These are phyloP conservation scores for Desoria tigrina DNA, from an alignment of 2,888 invertebrate species.

Conservation along the genomic window DNA sequence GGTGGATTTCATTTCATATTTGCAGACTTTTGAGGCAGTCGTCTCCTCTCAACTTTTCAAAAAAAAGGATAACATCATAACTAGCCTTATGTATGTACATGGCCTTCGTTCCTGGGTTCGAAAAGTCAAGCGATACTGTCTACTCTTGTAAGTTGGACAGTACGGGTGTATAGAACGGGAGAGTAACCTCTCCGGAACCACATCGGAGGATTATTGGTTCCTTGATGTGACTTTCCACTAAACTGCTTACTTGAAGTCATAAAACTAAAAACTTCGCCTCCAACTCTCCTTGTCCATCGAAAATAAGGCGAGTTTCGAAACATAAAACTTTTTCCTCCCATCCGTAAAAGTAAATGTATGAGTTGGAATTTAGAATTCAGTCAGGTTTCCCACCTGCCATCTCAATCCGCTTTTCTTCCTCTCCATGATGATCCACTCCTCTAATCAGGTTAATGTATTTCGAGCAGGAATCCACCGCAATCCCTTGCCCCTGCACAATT, in stretches of 20 bases:
- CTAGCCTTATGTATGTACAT: too few relatives aligned
- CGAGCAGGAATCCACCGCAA: too few relatives aligned
- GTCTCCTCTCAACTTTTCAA: too few relatives aligned
- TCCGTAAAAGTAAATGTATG: background rate
- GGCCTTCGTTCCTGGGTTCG: too few relatives aligned
- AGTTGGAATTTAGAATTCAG: background rate
- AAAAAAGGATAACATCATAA: too few relatives aligned
- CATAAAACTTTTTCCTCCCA: constrained; percentile 5
- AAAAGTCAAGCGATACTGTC: too few relatives aligned
- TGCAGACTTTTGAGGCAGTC: too few relatives aligned
- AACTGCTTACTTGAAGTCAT: constrained; percentile 10
- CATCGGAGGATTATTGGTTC: background rate
- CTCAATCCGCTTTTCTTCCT: constrained; percentile 7
- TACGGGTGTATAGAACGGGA: too few relatives aligned
- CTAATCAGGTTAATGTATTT: constrained; percentile 9
- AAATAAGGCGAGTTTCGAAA: background rate
- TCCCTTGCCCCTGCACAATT: too few relatives aligned
- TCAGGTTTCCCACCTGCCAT: constrained; percentile 11
- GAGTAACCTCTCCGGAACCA: too few relatives aligned
- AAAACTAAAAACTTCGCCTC: constrained; percentile 11
- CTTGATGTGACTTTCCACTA: constrained; percentile 5
- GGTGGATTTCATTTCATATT: too few relatives aligned
- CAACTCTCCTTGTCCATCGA: background rate
- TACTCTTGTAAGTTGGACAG: too few relatives aligned
- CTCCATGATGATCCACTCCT: constrained; percentile 5